Base-by-base conservation (phyloP, 2,797 vertebrate species). In the Coregonus ussuriensis region DNA sequence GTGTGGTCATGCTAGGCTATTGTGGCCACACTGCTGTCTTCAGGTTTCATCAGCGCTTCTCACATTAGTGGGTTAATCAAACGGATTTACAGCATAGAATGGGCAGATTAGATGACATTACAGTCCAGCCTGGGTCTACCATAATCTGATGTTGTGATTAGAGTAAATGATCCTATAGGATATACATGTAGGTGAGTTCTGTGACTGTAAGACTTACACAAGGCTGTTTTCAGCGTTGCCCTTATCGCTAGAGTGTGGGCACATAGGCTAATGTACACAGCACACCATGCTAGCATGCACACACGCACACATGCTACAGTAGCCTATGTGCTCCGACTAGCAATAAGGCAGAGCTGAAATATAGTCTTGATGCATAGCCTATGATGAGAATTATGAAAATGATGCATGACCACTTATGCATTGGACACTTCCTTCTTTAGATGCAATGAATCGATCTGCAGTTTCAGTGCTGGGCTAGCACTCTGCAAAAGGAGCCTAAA, bases 341-440 rank as follows among this genome's bases (percentile, higher is more conserved):
- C 78, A 7, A 73, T 75, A n/a, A 74, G 80, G 81, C 83, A 86
- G 21, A 77, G 85, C 81, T 78, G 79, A 83, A 83, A 85, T 78
- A 52, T 16, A 0, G 52, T 84, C 82, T 79, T 81, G 52, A 83
- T 83, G 72, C 51, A 75, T 51, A n/a, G 59, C 21, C 47, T 14
- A 71, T 21, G 18, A 71, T 71, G 3, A 18, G 11, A 47, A 33
- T n/a, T 70, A 82, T 83, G 79, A 85, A 84, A 90, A 88, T 88
- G 83, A 92, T 89, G 85, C 87, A 89, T 75, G 79, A 83, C 87
- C 86, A 88, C 89, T 92, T 88, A 84, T 84, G 83, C 86, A 87
- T 88, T 83, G 87, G 83, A 91, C 87, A 84, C 86, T 92, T 92
- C 92, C 90, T 91, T 92, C 91, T 93, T 93, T 93, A 91, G 91